A percentile compares a stretch with the other conserved stretches of the same genome.
phyloP scores from a whole-genome alignment of 2,888 invertebrate species.

The Heteromurus nitidus region DNA sequence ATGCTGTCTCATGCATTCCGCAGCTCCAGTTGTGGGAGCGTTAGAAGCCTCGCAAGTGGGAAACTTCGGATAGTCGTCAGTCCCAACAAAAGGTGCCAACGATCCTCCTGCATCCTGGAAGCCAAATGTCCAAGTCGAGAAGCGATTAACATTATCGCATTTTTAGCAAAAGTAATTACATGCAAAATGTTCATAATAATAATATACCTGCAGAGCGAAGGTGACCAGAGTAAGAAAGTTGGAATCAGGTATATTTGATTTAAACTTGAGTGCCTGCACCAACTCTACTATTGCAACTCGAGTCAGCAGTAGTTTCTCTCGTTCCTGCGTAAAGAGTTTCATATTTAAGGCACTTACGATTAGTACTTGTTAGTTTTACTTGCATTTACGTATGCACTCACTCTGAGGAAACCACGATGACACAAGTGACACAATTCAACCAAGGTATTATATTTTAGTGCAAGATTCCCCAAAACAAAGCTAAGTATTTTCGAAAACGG shows the following conservation, averaged over 20 bases:
- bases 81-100: slow-evolving; percentile 85
- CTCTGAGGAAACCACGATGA: slow-evolving; percentile 89
- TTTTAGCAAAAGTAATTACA: too few species aligned
- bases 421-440: slow-evolving; percentile 93
- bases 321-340: slow-evolving; percentile 80
- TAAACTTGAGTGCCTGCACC: slow-evolving; percentile 96
- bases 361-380: background rate
- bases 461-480: slow-evolving; percentile 92
- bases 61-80: slow-evolving; percentile 78
- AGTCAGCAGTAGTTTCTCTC: slow-evolving; percentile 94
- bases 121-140: background rate
- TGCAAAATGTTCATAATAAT: too few species aligned
- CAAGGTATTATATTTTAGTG: slow-evolving; percentile 85
- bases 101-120: slow-evolving; percentile 89
- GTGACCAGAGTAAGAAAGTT: slow-evolving; percentile 94
- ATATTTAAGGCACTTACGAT: background rate
- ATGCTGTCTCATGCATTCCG: slow-evolving; percentile 95
- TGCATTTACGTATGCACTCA: slow-evolving; percentile 74
- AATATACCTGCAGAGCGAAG: slow-evolving; percentile 85
- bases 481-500: slow-evolving; percentile 96
- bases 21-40: slow-evolving; percentile 83
- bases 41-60: slow-evolving; percentile 74
- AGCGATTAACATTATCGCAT: too few species aligned
- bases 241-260: slow-evolving; percentile 93
- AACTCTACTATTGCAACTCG: slow-evolving; percentile 95